Conservation (phyloP, 53 echinoderm and acorn worm species). For the Henricia sp. region DNA sequence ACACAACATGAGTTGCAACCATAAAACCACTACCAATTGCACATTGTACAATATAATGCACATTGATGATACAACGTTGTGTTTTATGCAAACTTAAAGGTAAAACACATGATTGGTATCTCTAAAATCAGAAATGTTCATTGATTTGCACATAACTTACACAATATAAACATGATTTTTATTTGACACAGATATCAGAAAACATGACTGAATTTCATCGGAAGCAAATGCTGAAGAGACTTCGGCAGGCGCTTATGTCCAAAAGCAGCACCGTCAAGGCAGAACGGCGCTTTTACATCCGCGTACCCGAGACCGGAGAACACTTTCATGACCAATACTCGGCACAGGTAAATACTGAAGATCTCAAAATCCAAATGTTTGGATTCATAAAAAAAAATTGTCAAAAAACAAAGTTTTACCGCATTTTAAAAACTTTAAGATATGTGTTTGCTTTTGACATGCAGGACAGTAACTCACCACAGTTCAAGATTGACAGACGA, state of each 20-base stretch:
- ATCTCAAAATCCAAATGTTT: too few relatives aligned
- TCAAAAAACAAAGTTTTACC: neutral
- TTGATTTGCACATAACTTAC: too few relatives aligned
- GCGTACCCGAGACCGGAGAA: constrained; percentile 27
- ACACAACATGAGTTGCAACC: too few relatives aligned
- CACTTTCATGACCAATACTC: constrained; percentile 42
- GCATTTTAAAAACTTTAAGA: neutral
- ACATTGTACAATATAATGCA: too few relatives aligned
- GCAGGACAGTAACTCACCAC: constrained; percentile 19
- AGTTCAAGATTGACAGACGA: constrained; percentile 19
- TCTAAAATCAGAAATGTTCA: too few relatives aligned
- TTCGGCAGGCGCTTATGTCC: constrained; percentile 1
- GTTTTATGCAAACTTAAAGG: too few relatives aligned
- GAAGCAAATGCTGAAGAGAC: constrained; percentile 43
- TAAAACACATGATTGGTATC: too few relatives aligned
- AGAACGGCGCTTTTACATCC: constrained; percentile 47
- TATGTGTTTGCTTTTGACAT: neutral
- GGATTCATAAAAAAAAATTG: too few relatives aligned
- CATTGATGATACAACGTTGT: too few relatives aligned
- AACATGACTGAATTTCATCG: constrained; percentile 40
- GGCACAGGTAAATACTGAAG: too few relatives aligned
- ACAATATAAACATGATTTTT: too few relatives aligned
- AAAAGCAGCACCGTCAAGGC: constrained; percentile 44
- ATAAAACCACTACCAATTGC: too few relatives aligned
- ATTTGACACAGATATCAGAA: neutral